Conservation (phyloP, 2,888 invertebrate species). For the Fragum sueziense region DNA sequence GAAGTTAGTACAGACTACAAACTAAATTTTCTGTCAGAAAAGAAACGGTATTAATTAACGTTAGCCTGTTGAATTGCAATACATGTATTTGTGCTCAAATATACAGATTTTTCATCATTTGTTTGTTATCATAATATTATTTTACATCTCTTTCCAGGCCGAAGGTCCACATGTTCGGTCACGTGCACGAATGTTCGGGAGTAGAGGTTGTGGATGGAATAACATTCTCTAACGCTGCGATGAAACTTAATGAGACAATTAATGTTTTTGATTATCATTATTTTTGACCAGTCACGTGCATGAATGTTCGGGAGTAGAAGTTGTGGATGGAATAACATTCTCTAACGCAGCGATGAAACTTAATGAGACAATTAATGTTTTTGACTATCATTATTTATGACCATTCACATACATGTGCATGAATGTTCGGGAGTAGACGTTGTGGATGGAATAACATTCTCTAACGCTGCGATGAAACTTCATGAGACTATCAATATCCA, state of each 20-base stretch:
- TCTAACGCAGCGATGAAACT: constrained; percentile 70
- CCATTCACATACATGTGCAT: constrained; percentile 78
- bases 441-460: constrained; percentile 65
- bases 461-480: constrained; percentile 68
- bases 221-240: constrained; percentile 72
- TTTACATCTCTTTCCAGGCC: constrained; percentile 72
- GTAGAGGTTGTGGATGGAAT: constrained; percentile 56
- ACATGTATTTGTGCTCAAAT: too few species aligned
- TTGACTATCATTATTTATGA: constrained; percentile 72
- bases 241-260: constrained; percentile 50
- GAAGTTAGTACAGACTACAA: too few species aligned
- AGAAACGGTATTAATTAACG: too few species aligned
- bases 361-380: constrained; percentile 59
- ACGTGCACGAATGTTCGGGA: constrained; percentile 72
- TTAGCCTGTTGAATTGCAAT: too few species aligned
- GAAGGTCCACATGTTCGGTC: constrained; percentile 74
- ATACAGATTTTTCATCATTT: too few species aligned
- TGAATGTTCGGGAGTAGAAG: constrained; percentile 63
- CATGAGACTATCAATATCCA: constrained; percentile 53
- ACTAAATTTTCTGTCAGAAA: too few species aligned
- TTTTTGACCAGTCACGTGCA: constrained; percentile 78
- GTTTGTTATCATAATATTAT: too few species aligned
- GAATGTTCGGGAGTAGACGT: constrained; percentile 63
- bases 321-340: constrained; percentile 62
- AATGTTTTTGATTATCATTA: constrained; percentile 70